A percentile compares a stretch with the other conserved stretches of the same genome.
These are phyloP conservation scores for Leucopsar rothschildi DNA, from an alignment of 2,113 vertebrate genomes.

Conservation along the genomic window DNA sequence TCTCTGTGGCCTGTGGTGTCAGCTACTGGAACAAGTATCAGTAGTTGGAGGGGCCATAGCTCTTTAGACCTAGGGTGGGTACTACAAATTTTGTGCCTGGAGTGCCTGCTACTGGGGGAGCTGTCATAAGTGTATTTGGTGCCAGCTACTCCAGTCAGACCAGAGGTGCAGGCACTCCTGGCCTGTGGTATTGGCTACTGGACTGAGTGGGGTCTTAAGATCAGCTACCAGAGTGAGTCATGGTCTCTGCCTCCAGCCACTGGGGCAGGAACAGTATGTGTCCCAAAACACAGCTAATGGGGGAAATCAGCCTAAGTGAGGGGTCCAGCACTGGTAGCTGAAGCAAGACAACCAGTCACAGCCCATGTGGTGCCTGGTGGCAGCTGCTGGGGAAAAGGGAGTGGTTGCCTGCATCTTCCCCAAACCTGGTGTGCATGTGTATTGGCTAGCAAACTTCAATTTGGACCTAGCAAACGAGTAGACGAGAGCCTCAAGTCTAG, in stretches of 20 bases:
- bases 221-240: not conserved
- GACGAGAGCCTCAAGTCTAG: not conserved
- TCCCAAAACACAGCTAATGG: not conserved
- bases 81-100: not conserved
- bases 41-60: not conserved
- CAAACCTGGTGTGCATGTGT: not conserved
- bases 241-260: not conserved
- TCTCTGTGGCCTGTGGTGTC: not conserved
- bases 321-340: not conserved
- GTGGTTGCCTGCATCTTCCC: not conserved
- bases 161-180: not conserved
- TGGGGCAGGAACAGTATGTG: not conserved
- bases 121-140: not conserved
- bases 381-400: not conserved
- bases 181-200: not conserved
- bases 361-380: not conserved
- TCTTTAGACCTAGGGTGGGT: not conserved
- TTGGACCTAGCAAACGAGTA: not conserved
- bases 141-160: not conserved
- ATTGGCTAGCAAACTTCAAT: not conserved
- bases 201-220: not conserved
- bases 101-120: not conserved
- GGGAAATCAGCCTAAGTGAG: not conserved
- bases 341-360: not conserved
- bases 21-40: not conserved